Conservation (phyloP, 2,113 vertebrate genomes). For the Pteropus alecto region DNA sequence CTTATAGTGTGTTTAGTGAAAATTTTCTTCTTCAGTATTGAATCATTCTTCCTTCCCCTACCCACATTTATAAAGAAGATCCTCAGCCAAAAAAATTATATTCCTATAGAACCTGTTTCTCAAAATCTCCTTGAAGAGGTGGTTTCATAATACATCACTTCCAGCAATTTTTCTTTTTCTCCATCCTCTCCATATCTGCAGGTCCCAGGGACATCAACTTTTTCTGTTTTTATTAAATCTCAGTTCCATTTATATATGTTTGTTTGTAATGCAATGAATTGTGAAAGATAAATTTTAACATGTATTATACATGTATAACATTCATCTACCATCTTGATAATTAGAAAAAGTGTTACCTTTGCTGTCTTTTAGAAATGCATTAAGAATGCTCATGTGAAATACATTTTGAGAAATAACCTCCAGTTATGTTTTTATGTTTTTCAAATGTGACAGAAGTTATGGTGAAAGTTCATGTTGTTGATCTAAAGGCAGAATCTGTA, state of each 20-base stretch:
- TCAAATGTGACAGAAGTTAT: conserved; percentile 92
- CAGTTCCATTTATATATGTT: background rate
- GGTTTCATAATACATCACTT: background rate
- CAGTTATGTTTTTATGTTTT: conserved; percentile 31
- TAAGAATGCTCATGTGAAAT: conserved; percentile 8
- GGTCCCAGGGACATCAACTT: background rate
- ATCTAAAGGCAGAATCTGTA: conserved; percentile 93
- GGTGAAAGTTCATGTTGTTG: conserved; percentile 97
- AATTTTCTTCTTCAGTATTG: background rate
- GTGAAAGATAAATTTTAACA: background rate
- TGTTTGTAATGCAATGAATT: background rate
- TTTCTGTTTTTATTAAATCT: background rate
- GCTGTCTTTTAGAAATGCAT: conserved; percentile 2
- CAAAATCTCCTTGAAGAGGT: background rate
- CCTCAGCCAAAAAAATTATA: background rate
- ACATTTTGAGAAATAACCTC: conserved; percentile 52
- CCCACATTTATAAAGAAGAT: background rate
- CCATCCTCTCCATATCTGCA: background rate
- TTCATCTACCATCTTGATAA: background rate
- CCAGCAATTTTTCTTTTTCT: background rate
- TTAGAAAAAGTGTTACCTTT: conserved; percentile 40
- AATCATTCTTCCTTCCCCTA: background rate
- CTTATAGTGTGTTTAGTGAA: background rate
- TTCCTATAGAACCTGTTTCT: background rate
- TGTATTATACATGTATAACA: background rate